A percentile compares a stretch with the other conserved stretches of the same genome.
Conservation (phyloP, 2,888 invertebrate genomes). For the Cryptocephalus primarius region DNA sequence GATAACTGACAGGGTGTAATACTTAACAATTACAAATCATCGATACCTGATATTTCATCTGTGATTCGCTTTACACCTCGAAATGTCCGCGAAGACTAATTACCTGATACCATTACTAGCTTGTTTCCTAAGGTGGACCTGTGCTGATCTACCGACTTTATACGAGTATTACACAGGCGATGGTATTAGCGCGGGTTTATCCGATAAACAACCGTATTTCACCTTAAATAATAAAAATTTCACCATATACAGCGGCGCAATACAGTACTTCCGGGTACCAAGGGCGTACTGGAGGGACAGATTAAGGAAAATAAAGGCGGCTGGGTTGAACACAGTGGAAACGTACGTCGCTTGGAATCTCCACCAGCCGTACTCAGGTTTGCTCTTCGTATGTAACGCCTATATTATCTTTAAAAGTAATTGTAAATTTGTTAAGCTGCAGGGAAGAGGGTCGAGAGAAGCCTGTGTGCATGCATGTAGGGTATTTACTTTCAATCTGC, state of each 20-base stretch:
- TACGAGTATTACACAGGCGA: conserved; percentile 38
- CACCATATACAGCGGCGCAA: conserved; percentile 42
- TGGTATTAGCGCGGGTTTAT: conserved; percentile 27
- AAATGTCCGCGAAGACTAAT: no score
- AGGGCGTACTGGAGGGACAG: conserved; percentile 70
- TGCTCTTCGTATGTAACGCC: not conserved
- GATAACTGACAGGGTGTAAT: no score
- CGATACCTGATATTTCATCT: no score
- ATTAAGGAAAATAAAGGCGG: conserved; percentile 62
- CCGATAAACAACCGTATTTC: conserved; percentile 27
- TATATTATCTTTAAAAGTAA: no score
- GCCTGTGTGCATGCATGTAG: no score
- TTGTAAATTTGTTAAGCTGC: no score
- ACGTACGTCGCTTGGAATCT: conserved; percentile 82
- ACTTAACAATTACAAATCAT: no score
- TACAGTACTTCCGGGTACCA: conserved; percentile 81
- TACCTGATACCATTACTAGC: no score
- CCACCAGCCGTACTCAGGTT: conserved; percentile 57
- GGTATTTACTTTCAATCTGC: no score
- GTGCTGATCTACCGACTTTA: conserved; percentile 5
- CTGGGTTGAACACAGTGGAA: conserved; percentile 77
- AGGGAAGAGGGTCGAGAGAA: no score
- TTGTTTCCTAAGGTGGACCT: no score
- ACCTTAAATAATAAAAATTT: conserved; percentile 36
- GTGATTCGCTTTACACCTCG: no score